phyloP scores from a whole-genome alignment of 2,888 invertebrate species.

The Octonoba sinensis region DNA sequence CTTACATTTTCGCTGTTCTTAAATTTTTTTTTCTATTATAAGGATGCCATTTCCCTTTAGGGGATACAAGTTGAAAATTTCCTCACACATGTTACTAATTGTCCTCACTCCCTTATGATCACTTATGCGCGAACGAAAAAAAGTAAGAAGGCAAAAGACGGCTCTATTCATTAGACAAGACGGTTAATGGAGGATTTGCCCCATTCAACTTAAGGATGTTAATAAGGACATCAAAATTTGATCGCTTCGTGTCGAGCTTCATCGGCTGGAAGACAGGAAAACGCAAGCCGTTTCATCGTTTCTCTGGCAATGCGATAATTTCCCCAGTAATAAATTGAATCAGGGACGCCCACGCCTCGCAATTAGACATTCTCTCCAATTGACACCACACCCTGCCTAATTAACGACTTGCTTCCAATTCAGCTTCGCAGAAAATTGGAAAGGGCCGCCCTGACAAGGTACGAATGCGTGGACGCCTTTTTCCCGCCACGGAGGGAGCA shows the following conservation, averaged over 20 bases:
- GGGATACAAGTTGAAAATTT: no score
- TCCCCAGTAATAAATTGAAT: slow-evolving; percentile 45
- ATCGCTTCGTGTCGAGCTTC: neutral
- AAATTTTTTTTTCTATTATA: no score
- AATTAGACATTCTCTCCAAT: slow-evolving; percentile 41
- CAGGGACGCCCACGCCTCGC: slow-evolving; percentile 40
- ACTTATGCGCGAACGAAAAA: no score
- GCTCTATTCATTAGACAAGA: no score
- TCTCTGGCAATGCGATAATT: slow-evolving; percentile 7
- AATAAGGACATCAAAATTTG: neutral
- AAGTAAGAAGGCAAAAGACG: no score
- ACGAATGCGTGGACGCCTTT: no score
- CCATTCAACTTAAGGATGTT: neutral
- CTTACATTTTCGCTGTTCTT: no score
- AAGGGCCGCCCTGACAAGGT: neutral
- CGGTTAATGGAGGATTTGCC: no score
- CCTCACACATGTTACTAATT: no score
- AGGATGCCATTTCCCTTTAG: no score
- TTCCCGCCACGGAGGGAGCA: no score
- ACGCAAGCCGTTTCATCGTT: slow-evolving; percentile 1
- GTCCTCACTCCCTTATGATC: no score
- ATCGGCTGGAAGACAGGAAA: neutral
- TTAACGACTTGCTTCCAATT: slow-evolving; percentile 35
- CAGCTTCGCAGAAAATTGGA: slow-evolving; percentile 31
- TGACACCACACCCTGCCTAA: slow-evolving; percentile 46